These are phyloP conservation scores for Fregetta grallaria DNA, from an alignment of 2,113 vertebrate species.

Conservation along the genomic window DNA sequence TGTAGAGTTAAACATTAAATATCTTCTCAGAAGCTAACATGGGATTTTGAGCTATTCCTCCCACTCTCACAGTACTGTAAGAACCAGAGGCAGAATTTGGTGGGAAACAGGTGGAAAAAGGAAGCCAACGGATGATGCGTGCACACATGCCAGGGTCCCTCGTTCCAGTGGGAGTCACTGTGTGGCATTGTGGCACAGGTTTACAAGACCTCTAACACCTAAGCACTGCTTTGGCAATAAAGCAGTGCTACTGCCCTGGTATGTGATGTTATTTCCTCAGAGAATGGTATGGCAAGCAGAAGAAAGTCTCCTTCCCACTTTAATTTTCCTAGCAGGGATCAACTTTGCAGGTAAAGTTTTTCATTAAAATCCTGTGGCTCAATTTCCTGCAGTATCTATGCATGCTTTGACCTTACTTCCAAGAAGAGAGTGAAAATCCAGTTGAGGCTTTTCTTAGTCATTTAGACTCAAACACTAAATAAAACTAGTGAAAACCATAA, in stretches of 20 bases:
- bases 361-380: not conserved
- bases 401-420: not conserved
- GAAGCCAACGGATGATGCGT: accelerated
- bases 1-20: not conserved
- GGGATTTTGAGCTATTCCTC: not conserved
- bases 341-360: not conserved
- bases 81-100: not conserved
- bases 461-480: not conserved
- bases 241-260: not conserved
- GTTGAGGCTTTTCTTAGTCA: not conserved
- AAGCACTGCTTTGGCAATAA: not conserved
- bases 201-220: not conserved
- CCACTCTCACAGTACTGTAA: not conserved
- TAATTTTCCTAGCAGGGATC: not conserved
- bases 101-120: not conserved
- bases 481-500: not conserved
- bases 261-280: not conserved
- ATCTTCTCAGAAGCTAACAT: not conserved
- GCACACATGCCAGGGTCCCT: accelerated
- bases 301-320: not conserved
- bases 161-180: accelerated
- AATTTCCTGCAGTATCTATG: not conserved
- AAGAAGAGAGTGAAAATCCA: not conserved
- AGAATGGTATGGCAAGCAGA: not conserved
- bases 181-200: not conserved